A percentile compares a stretch with the other conserved stretches of the same genome.
Evolutionary conservation across 2,113 vertebrate species (phyloP).

Genomic region (Bettongia penicillata): DNA sequence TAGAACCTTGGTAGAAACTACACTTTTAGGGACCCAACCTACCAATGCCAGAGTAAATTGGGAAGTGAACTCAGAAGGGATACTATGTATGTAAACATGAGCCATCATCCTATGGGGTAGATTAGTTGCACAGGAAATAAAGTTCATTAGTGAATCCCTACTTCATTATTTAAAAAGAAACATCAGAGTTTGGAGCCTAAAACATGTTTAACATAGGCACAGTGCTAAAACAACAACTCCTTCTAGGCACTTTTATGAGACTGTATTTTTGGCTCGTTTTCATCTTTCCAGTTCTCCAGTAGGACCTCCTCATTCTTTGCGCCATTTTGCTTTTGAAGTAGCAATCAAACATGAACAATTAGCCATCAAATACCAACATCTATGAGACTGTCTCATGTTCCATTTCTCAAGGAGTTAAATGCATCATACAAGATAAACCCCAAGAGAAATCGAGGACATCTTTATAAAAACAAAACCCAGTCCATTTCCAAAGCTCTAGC

Average conservation of each 20-base stretch:
- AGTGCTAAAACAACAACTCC: slow-evolving; percentile 25
- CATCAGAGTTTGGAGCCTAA: not conserved
- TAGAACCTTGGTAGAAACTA: too few species aligned
- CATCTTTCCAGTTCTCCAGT: slow-evolving; percentile 33
- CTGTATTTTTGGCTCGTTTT: slow-evolving; percentile 52
- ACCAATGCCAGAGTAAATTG: too few species aligned
- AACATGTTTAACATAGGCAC: slow-evolving; percentile 16
- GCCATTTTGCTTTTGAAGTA: slow-evolving; percentile 48
- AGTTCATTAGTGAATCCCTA: too few species aligned
- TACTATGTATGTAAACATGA: too few species aligned
- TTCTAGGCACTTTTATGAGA: slow-evolving; percentile 1
- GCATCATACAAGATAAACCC: slow-evolving; percentile 24
- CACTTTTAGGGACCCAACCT: too few species aligned
- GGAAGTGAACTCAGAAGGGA: too few species aligned
- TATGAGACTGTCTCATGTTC: slow-evolving; percentile 20
- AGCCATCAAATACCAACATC: not conserved
- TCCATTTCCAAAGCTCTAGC: slow-evolving; percentile 50
- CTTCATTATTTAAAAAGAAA: slow-evolving; percentile 28
- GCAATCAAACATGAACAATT: not conserved
- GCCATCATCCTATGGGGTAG: too few species aligned
- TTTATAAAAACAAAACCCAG: slow-evolving; percentile 12
- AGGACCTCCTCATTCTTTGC: not conserved
- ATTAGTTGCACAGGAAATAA: too few species aligned
- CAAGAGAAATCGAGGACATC: slow-evolving; percentile 2
- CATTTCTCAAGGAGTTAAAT: not conserved